Conservation (phyloP, 2,888 invertebrate species). For the Brachyopa scutellaris region DNA sequence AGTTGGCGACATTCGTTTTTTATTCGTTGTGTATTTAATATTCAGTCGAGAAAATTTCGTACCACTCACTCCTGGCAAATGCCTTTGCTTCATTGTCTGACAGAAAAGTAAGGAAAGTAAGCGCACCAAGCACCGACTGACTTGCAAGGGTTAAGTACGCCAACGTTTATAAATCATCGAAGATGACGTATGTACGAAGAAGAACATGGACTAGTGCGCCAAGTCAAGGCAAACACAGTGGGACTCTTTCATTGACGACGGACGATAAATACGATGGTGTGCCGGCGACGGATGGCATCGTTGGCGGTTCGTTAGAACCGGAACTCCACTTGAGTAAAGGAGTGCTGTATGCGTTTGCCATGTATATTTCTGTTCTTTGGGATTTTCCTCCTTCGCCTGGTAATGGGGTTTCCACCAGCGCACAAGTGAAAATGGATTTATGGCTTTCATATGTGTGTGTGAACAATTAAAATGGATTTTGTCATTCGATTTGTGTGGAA, state of each 20-base stretch:
- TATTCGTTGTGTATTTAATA: conserved; percentile 20
- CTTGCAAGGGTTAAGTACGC: conserved; percentile 66
- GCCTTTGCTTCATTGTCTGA: conserved; percentile 21
- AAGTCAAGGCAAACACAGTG: conserved; percentile 49
- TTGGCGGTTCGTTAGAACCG: conserved; percentile 64
- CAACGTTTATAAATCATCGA: conserved; percentile 66
- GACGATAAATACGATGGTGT: conserved; percentile 21
- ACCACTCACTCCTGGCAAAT: conserved; percentile 46
- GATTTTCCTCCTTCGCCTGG: conserved; percentile 35
- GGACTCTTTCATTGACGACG: conserved; percentile 62
- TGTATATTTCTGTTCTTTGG: conserved; percentile 6
- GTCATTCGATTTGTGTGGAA: conserved; percentile 22
- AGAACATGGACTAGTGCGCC: conserved; percentile 45
- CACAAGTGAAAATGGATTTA: conserved; percentile 72
- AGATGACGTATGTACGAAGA: conserved; percentile 54
- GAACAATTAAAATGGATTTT: conserved; percentile 57
- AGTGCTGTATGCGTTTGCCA: conserved; percentile 5
- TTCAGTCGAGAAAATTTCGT: conserved; percentile 42
- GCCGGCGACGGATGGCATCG: conserved; percentile 43
- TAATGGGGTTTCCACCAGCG: conserved; percentile 44
- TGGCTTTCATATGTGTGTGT: conserved; percentile 59
- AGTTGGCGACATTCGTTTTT: conserved; percentile 52
- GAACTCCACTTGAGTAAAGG: conserved; percentile 63
- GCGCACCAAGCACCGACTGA: too few relatives aligned
- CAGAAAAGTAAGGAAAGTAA: conserved; percentile 2